Evolutionary conservation across 1,140 invertebrate species (phyloP), one percentile per base, ranked within the genome.

Genomic region (Onthophagus taurus): DNA sequence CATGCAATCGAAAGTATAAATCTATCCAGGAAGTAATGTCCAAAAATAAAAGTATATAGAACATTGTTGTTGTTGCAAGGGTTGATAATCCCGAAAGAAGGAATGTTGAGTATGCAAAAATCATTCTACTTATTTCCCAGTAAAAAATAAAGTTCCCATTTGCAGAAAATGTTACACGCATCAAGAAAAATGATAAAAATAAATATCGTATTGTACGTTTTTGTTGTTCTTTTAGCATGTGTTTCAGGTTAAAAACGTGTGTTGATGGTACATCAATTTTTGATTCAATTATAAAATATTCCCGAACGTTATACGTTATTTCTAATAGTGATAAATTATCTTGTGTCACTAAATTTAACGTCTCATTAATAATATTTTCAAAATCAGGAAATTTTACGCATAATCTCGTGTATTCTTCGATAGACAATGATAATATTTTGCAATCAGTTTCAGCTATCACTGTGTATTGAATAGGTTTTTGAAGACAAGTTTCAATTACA

Each of bases 101-200:
- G 6, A 35, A 42, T 8, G 18, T 19, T 46, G 6, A 52, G 26
- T 9, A 48, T 9, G 47, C 42, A 14, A 43, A 42, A 43, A 23
- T 26, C 18, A 35, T 34, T 42, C 50, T 31, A 11, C 17, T 31
- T 16, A 49, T 43, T 47, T 51, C 47, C 52, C 50, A 54, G 23
- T 38, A 47, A 21, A 33, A 30, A 35, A 46, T 21, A 13, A 48
- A 24, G 11, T 26, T 21, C 7, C 46, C 43, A 18, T 37, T 29
- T 8, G 13, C 16, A 3, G 19, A 30, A 12, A 45, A 11, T n/a
- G 43, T 45, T 13, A 9, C 16, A 9, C 31, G 30, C 3, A 37
- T 23, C 1, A 45, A 12, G 6, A 45, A 2, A 12, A 17, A 37
- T 8, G 11, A 20, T n/a, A 36, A 11, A 0, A 11, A 20, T 1